Conservation (phyloP, 2,113 vertebrate species). For the Triplophysa siluroides region DNA sequence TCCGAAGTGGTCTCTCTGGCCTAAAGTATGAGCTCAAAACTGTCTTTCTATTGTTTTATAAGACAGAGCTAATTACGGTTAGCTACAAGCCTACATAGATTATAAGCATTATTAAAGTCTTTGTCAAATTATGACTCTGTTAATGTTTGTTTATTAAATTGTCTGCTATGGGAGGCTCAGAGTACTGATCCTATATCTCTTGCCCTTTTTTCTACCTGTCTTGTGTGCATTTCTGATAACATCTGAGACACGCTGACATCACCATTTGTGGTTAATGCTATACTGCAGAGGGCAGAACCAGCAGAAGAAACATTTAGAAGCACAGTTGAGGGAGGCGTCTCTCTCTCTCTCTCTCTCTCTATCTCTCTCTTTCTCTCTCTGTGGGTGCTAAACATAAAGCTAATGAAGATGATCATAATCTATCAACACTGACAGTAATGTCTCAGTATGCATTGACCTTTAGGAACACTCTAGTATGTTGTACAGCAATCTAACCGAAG, state of each 20-base stretch:
- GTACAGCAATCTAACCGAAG: conserved; percentile 22
- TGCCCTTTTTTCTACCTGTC: too few relatives aligned
- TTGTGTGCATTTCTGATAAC: not conserved
- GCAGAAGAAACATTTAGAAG: not conserved
- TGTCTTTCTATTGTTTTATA: too few relatives aligned
- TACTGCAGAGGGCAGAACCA: not conserved
- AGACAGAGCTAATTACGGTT: too few relatives aligned
- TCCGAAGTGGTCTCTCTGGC: too few relatives aligned
- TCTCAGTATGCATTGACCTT: conserved; percentile 41
- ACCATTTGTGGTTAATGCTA: conserved; percentile 34
- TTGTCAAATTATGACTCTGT: too few relatives aligned
- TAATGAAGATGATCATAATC: conserved; percentile 39
- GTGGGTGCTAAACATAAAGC: conserved; percentile 5
- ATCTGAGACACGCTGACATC: conserved; percentile 17
- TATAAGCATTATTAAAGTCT: too few relatives aligned
- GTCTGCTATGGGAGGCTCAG: too few relatives aligned
- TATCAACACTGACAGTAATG: conserved; percentile 35
- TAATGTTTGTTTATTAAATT: too few relatives aligned
- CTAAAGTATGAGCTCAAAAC: too few relatives aligned
- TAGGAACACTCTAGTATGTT: conserved; percentile 24
- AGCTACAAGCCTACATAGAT: too few relatives aligned
- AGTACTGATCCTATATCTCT: too few relatives aligned
- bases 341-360: not conserved
- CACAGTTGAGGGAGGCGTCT: not conserved
- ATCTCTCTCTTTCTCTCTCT: conserved; percentile 15